Percentiles rank a stretch among this genome's conserved stretches.
Evolutionary conservation across 2,888 invertebrate genomes (phyloP).

Genomic region (Macroteleia sp.): DNA sequence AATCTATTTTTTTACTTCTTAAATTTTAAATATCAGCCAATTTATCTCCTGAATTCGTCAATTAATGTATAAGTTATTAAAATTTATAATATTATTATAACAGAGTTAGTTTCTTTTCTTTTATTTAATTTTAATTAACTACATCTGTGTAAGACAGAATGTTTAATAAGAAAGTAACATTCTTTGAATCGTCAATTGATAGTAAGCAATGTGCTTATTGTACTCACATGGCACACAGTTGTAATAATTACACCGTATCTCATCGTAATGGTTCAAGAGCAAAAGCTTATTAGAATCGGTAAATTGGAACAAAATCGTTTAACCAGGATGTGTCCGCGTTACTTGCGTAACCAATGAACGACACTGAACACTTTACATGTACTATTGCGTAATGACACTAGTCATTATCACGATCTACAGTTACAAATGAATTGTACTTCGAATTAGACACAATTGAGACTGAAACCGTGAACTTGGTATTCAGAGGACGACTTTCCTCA

Average conservation of each 20-base stretch:
- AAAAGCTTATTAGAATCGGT: constrained; percentile 74
- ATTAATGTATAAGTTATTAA: too few relatives aligned
- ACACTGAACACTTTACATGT: constrained; percentile 76
- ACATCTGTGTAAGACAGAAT: too few relatives aligned
- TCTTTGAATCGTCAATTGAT: constrained; percentile 30
- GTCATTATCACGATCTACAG: constrained; percentile 72
- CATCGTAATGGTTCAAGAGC: constrained; percentile 69
- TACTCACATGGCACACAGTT: constrained; percentile 38
- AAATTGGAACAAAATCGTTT: constrained; percentile 80
- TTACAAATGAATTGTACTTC: constrained; percentile 49
- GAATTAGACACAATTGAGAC: constrained; percentile 46
- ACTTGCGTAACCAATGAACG: constrained; percentile 76
- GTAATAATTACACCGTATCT: constrained; percentile 36
- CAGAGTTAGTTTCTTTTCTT: too few relatives aligned
- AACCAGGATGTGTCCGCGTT: constrained; percentile 79
- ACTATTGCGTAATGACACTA: constrained; percentile 75
- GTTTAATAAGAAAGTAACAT: constrained; percentile 10
- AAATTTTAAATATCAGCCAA: too few relatives aligned
- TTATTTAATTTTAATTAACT: too few relatives aligned
- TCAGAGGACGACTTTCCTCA: constrained; percentile 19
- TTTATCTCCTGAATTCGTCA: too few relatives aligned
- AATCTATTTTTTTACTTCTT: too few relatives aligned
- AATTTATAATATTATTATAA: too few relatives aligned
- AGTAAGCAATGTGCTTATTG: too few relatives aligned
- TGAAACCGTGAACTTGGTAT: constrained; percentile 55